These are phyloP conservation scores for Mus minutoides DNA, from an alignment of 2,797 vertebrate species.

Conservation along the genomic window DNA sequence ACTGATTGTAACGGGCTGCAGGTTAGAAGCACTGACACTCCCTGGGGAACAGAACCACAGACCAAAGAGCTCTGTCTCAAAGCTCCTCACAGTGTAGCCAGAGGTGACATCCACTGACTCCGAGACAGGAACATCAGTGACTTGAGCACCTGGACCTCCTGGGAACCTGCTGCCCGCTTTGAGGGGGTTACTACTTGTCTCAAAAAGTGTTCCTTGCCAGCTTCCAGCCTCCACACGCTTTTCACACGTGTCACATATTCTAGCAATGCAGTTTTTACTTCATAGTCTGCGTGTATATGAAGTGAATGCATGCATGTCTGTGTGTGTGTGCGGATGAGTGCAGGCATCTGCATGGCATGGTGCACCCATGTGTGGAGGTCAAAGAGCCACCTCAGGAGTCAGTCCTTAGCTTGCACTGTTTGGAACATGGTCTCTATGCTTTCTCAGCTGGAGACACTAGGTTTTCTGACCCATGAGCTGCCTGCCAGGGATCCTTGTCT, in stretches of 20 bases:
- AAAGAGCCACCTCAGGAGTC: not conserved
- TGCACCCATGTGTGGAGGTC: not conserved
- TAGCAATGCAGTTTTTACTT: not conserved
- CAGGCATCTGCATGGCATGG: not conserved
- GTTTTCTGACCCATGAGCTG: not conserved
- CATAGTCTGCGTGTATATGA: not conserved
- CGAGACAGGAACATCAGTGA: not conserved
- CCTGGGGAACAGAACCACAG: not conserved
- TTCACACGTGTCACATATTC: not conserved
- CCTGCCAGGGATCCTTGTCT: not conserved
- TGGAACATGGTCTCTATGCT: not conserved
- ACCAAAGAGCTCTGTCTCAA: not conserved
- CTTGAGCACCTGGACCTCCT: not conserved
- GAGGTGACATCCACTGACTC: not conserved
- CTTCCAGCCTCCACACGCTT: not conserved
- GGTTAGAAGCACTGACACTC: not conserved
- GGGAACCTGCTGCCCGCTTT: not conserved
- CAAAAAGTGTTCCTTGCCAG: not conserved
- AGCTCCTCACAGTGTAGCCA: not conserved
- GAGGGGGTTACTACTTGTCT: not conserved
- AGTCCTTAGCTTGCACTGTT: not conserved
- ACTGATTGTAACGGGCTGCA: not conserved
- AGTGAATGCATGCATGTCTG: not conserved
- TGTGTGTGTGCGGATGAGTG: not conserved
- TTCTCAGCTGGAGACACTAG: not conserved